Base-by-base conservation (phyloP, 2,797 vertebrate species). In the Coendou prehensilis region DNA sequence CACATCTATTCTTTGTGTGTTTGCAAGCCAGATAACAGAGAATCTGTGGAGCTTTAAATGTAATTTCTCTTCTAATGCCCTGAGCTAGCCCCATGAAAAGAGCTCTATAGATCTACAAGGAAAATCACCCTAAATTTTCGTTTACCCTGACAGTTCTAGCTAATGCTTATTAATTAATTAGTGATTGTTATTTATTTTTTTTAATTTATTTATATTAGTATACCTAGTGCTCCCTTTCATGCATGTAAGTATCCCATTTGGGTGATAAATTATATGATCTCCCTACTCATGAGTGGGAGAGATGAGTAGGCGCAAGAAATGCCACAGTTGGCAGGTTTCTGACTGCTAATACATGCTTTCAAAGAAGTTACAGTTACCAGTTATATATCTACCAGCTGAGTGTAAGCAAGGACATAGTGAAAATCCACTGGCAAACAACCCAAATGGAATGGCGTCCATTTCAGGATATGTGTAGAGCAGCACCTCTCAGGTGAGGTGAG, bases 11-110 rank as follows among this genome's bases (percentile, higher is more conserved):
- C 87, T 85, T 45, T 26, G 0, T 85, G 52, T 96, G 90, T 95
- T 97, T 97, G 83, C 56, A 71, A 78, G 45, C 26, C 75, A 90
- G 71, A 56, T 82, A 87, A 90, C 56, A 30, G 89, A 95, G 94
- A 95, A 88, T 92, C 82, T 82, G 73, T 56, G 9, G 23, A 88
- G 52, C 59, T 96, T 92, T 84, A 63, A 79, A 93, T 80, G 89
- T 41, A 81, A 97, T 85, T 94, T 96, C 33, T 57, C 61, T 75
- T 93, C 89, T 87, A 82, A 61, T 82, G 61, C 30, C 28, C 52
- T 33, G 17, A 81, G n/a, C 71, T 89, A 75, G 45, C 20, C 54
- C 28, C 61, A 30, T 78, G 54, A 63, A 95, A 79, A 89, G 80
- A 59, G 59, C 73, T 96, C 75, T 89, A 75, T 2, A 96, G 7